Evolutionary conservation across 2,888 invertebrate species (phyloP).

Genomic region (Hipparchia sbordonii): DNA sequence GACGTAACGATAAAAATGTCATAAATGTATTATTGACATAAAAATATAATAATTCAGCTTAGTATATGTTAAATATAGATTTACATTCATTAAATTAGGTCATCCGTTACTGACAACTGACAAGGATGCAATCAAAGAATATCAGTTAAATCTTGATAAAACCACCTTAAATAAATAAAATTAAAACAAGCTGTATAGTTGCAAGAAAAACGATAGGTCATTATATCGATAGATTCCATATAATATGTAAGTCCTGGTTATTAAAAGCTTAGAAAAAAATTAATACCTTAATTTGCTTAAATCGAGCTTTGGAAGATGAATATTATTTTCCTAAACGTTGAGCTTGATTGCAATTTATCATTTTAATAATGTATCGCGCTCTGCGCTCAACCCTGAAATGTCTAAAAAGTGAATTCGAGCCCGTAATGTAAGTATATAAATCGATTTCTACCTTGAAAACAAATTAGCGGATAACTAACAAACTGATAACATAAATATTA

Average conservation of each 20-base stretch:
- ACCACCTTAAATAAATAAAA: no score
- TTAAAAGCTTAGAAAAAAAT: not conserved
- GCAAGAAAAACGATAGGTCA: no score
- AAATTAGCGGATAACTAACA: not conserved
- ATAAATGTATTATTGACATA: not conserved
- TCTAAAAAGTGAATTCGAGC: not conserved
- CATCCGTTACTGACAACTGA: no score
- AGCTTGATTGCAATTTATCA: constrained; percentile 5
- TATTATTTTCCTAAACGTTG: not conserved
- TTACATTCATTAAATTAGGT: no score
- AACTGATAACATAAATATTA: no score
- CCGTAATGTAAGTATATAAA: not conserved
- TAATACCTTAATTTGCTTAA: not conserved
- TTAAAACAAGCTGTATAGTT: no score
- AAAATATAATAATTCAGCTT: not conserved
- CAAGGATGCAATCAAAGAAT: no score
- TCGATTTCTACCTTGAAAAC: not conserved
- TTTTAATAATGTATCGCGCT: not conserved
- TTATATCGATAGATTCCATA: no score
- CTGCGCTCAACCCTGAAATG: constrained; percentile 15
- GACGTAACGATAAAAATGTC: not conserved
- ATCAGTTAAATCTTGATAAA: no score
- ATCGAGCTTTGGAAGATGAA: not conserved
- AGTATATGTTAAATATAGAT: no score
- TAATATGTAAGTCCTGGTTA: not conserved